These are phyloP conservation scores for Perithous albicinctus DNA, from an alignment of 2,888 invertebrate genomes.

Conservation along the genomic window DNA sequence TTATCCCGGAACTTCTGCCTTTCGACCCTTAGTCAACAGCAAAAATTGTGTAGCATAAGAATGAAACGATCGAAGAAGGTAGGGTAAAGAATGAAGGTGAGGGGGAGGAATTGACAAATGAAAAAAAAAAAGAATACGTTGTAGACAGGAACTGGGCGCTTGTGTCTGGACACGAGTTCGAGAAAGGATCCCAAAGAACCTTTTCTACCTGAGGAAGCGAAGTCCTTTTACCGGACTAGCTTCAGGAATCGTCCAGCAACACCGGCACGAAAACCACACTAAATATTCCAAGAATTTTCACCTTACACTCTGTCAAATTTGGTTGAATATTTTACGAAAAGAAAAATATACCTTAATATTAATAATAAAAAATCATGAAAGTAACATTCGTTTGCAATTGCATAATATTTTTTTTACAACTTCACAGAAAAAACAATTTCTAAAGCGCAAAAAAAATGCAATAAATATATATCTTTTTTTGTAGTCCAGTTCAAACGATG, in stretches of 20 bases:
- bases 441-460: too few relatives aligned
- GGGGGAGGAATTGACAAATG: not conserved
- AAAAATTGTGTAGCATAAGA: slow-evolving; percentile 13
- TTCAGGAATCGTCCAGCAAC: slow-evolving; percentile 6
- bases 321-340: not conserved
- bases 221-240: slow-evolving; percentile 47
- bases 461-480: too few relatives aligned
- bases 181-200: slow-evolving; percentile 44
- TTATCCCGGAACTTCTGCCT: not conserved
- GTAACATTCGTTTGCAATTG: too few relatives aligned
- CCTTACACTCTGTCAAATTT: slow-evolving; percentile 12
- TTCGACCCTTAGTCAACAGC: not conserved
- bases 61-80: slow-evolving; percentile 16
- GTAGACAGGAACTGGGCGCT: not conserved
- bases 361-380: too few relatives aligned
- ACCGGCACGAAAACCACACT: slow-evolving; percentile 1
- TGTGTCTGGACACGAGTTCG: slow-evolving; percentile 13
- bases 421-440: too few relatives aligned
- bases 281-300: slow-evolving; percentile 50
- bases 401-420: too few relatives aligned
- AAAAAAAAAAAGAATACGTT: slow-evolving; percentile 11
- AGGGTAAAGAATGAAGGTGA: not conserved
- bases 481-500: too few relatives aligned
- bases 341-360: not conserved
- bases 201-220: slow-evolving; percentile 63